These are phyloP conservation scores for Pocillopora grandis DNA, from an alignment of 92 coral and sea anemone genomes.

Conservation along the genomic window DNA sequence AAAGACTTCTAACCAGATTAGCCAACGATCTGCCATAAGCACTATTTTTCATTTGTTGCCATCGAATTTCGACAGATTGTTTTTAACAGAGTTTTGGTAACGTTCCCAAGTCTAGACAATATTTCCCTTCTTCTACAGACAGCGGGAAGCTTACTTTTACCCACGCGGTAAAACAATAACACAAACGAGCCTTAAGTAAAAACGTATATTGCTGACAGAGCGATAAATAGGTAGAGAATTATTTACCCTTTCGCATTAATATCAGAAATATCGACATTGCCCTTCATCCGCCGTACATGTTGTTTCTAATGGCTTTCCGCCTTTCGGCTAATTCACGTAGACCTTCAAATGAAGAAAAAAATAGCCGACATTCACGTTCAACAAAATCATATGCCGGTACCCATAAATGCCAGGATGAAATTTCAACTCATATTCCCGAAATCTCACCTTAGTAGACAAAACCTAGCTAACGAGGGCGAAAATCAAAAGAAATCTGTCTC, in stretches of 20 bases:
- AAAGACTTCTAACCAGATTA: neutral
- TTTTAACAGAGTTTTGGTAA: neutral
- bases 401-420: neutral
- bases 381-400: neutral
- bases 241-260: neutral
- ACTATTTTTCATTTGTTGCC: neutral
- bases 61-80: neutral
- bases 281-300: neutral
- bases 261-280: neutral
- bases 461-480: neutral
- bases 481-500: neutral
- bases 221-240: neutral
- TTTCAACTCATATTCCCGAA: neutral
- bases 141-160: conserved; percentile 1
- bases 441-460: neutral
- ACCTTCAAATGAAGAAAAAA: too few species aligned
- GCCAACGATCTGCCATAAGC: neutral
- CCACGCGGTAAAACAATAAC: conserved; percentile 6
- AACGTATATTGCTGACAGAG: neutral
- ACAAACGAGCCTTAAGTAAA: neutral
- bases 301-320: neutral
- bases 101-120: neutral
- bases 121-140: neutral
- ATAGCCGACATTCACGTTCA: neutral
- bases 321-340: neutral